phyloP scores from a whole-genome alignment of 2,888 invertebrate genomes.

The Parapristionchus giblindavisi region DNA sequence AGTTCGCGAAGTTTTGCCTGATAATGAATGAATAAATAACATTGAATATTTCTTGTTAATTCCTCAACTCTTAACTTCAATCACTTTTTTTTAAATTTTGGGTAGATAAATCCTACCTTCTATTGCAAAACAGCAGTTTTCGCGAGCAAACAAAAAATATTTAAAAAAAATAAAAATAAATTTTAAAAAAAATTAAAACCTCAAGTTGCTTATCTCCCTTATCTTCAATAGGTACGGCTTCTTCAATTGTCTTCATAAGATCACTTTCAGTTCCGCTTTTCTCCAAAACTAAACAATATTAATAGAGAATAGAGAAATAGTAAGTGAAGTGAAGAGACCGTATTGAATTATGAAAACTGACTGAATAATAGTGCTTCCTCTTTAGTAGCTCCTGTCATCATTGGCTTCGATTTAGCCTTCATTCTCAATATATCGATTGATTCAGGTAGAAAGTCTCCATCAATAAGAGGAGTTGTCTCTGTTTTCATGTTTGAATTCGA shows the following conservation, averaged over 20 bases:
- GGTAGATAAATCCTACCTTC: no score
- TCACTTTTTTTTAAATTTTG: no score
- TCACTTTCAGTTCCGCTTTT: background rate
- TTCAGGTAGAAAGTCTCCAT: conserved; percentile 26
- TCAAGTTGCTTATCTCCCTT: background rate
- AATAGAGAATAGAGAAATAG: background rate
- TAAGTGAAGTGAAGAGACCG: background rate
- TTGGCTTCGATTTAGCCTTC: conserved; percentile 16
- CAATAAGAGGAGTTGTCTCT: background rate
- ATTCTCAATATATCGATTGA: conserved; percentile 15
- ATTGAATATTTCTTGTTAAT: no score
- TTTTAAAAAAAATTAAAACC: background rate
- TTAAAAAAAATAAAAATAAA: no score
- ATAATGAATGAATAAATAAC: no score
- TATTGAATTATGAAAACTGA: conserved; percentile 44
- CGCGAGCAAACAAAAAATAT: no score
- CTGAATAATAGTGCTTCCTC: conserved; percentile 10
- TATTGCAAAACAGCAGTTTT: no score
- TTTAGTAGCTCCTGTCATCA: conserved; percentile 25
- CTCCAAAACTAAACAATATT: background rate
- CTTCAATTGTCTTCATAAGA: background rate
- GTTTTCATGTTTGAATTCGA: no score
- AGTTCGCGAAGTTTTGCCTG: background rate
- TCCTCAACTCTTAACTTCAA: no score
- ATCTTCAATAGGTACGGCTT: background rate